Base-by-base conservation (phyloP, 1,140 invertebrate species). In the Drosophila kepulauana region DNA sequence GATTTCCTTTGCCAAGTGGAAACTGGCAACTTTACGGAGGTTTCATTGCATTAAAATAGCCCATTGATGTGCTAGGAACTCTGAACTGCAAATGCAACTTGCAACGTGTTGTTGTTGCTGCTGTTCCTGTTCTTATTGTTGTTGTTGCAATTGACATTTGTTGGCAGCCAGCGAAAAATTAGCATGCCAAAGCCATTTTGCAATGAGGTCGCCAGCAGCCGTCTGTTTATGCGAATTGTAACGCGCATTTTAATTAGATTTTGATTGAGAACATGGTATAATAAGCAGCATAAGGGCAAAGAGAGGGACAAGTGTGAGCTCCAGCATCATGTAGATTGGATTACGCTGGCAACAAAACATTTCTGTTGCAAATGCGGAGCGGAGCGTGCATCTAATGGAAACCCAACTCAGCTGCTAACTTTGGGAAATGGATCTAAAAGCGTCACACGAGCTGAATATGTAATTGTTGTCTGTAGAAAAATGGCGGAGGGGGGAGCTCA, bases 201-300 rank as follows among this genome's bases (percentile, higher is more conserved):
- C 58, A 82, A 79, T 76, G 76, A 59, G 81, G 81, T 81, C 78
- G 64, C 28, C 46, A 33, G 25, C 25, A 7, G 10, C 10, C 52
- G 56, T 35, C 61, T 64, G 62, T 68, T 78, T 56, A 58, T 81
- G 79, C 73, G 79, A 82, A 82, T 82, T 78, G 79, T 82, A 82
- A 82, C 79, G 79, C 79, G 81, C 72, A 82, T 82, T 82, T 84
- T 82, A 82, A 82, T 82, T 82, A 84, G 81, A 75, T 75, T 82
- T 79, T 80, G 80, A 63, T 75, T 35, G 20, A 46, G 62, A 54
- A 64, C 49, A 52, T 49, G 16, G 5, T n/a, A 4, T 35, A 45
- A 35, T 6, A 11, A 20, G 11, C 35, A 43, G 11, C 6, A 11
- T 63, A 11, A 3, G 7, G 8, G 11, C 33, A 6, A 28, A n/a